A percentile compares a stretch with the other conserved stretches of the same genome.
phyloP scores from a whole-genome alignment of 2,888 invertebrate species.

The Halictus ligatus region DNA sequence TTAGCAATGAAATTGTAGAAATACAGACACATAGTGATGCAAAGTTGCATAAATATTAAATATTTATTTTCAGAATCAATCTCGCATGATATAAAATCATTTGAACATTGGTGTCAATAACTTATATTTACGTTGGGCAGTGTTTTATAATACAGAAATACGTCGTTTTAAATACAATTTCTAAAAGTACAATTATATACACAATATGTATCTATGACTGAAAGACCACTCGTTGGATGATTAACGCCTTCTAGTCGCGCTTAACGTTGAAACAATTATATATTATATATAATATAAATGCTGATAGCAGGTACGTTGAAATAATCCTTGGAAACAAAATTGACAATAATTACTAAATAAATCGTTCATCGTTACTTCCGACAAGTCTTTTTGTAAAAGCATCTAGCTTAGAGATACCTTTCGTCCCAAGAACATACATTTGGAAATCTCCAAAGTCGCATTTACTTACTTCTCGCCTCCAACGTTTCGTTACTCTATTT shows the following conservation, averaged over 20 bases:
- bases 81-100: slow-evolving; percentile 20
- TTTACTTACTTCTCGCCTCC: slow-evolving; percentile 77
- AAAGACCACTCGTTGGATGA: slow-evolving; percentile 34
- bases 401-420: slow-evolving; percentile 46
- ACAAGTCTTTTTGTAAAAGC: slow-evolving; percentile 37
- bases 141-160: slow-evolving; percentile 29
- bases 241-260: slow-evolving; percentile 28
- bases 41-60: slow-evolving; percentile 24
- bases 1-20: slow-evolving; percentile 32
- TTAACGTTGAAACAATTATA: slow-evolving; percentile 25
- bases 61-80: slow-evolving; percentile 20
- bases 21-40: slow-evolving; percentile 31
- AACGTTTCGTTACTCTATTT: slow-evolving; percentile 74
- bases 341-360: slow-evolving; percentile 28
- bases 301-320: slow-evolving; percentile 41
- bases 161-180: slow-evolving; percentile 38
- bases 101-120: slow-evolving; percentile 26
- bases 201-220: slow-evolving; percentile 10
- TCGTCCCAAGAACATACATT: slow-evolving; percentile 60
- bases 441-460: slow-evolving; percentile 62
- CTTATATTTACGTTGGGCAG: slow-evolving; percentile 30
- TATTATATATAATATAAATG: slow-evolving; percentile 41
- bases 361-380: slow-evolving; percentile 30
- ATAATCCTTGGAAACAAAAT: slow-evolving; percentile 34
- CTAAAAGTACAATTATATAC: slow-evolving; percentile 32